phyloP scores from a whole-genome alignment of 2,888 invertebrate genomes.

The Ditula angustiorana region DNA sequence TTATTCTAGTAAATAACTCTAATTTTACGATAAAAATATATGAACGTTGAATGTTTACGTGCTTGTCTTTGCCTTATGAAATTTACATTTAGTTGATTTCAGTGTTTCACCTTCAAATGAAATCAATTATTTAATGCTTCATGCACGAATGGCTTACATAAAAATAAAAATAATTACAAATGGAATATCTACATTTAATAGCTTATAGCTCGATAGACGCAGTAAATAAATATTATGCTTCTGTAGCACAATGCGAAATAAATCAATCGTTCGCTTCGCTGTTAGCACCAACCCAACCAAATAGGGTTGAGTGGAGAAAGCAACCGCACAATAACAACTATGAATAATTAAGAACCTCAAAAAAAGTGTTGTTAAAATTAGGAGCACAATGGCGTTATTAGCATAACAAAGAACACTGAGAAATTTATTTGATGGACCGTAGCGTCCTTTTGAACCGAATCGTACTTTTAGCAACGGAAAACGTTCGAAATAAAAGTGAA shows the following conservation, averaged over 20 bases:
- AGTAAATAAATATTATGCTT: neutral
- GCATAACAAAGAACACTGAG: constrained; percentile 64
- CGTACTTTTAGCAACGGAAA: constrained; percentile 1
- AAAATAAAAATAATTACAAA: neutral
- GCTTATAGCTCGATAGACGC: neutral
- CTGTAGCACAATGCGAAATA: constrained; percentile 1
- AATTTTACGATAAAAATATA: too few species aligned
- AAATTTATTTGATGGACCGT: constrained; percentile 52
- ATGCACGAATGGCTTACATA: neutral
- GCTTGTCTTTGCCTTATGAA: too few species aligned
- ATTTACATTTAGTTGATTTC: too few species aligned
- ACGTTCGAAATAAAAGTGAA: constrained; percentile 37
- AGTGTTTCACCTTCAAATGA: too few species aligned
- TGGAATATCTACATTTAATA: neutral
- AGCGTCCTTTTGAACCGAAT: neutral
- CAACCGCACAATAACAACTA: constrained; percentile 3
- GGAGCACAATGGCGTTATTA: constrained; percentile 59
- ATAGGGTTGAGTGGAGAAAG: constrained; percentile 1
- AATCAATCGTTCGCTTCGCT: neutral
- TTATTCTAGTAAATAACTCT: too few species aligned
- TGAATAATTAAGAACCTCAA: constrained; percentile 22
- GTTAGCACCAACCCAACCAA: neutral
- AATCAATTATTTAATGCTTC: neutral
- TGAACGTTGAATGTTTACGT: too few species aligned
- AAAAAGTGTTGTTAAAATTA: constrained; percentile 70